These are phyloP conservation scores for Neolamprologus devosi DNA, from an alignment of 2,113 vertebrate species.

Conservation along the genomic window DNA sequence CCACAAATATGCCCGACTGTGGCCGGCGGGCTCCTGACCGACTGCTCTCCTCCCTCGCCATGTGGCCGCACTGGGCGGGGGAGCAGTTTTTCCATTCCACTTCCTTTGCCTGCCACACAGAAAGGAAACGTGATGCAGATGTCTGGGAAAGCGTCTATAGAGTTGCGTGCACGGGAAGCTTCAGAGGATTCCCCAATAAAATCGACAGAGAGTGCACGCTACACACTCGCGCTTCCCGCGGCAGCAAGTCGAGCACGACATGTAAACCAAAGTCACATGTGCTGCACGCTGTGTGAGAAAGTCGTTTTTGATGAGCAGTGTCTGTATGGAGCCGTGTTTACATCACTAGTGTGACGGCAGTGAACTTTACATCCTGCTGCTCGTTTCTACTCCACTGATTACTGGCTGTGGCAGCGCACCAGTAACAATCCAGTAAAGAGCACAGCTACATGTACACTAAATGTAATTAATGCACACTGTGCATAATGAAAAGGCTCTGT, in stretches of 20 bases:
- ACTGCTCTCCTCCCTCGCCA: constrained; percentile 61
- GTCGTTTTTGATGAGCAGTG: background rate
- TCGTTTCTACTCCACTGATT: background rate
- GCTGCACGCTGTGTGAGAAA: background rate
- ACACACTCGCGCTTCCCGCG: background rate
- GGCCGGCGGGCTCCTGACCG: constrained; percentile 70
- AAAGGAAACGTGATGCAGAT: constrained; percentile 68
- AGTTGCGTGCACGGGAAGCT: constrained; percentile 1
- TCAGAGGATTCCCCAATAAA: background rate
- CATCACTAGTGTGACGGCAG: rapidly evolving
- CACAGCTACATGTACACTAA: background rate
- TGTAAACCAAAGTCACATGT: background rate
- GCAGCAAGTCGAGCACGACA: background rate
- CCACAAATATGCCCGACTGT: constrained; percentile 75
- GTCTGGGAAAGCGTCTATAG: constrained; percentile 37
- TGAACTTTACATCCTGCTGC: background rate
- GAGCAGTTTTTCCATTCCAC: constrained; percentile 64
- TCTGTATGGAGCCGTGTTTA: background rate
- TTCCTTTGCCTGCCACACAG: constrained; percentile 56
- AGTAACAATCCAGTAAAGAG: background rate
- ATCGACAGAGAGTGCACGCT: background rate
- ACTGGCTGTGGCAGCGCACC: background rate
- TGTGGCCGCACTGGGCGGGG: constrained; percentile 55
- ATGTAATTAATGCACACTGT: background rate
- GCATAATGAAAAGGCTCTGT: background rate